phyloP scores from a whole-genome alignment of 37 sponge, comb jelly and placozoan genomes.

The Oopsacas minuta region DNA sequence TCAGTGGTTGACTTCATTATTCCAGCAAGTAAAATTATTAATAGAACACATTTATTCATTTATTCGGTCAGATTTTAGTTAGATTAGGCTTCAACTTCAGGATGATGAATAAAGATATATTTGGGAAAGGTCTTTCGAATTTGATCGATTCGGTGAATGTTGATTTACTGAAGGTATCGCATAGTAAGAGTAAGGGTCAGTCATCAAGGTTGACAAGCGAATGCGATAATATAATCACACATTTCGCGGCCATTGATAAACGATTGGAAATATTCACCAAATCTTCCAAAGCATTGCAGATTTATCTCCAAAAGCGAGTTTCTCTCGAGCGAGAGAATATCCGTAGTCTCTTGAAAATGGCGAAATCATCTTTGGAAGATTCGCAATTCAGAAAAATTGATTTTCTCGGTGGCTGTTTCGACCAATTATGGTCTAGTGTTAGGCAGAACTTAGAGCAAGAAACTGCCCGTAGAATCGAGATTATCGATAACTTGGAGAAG shows the following conservation, averaged over 20 bases:
- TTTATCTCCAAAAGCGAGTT: background rate
- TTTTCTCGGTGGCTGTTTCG: background rate
- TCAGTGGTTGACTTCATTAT: no score
- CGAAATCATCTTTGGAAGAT: background rate
- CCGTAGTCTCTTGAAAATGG: background rate
- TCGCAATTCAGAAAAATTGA: background rate
- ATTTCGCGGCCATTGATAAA: constrained; percentile 11
- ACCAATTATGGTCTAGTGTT: background rate
- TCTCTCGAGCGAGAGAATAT: background rate
- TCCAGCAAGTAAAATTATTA: no score
- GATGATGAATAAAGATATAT: background rate
- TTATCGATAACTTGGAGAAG: background rate
- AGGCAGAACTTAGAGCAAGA: background rate
- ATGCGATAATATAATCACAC: background rate
- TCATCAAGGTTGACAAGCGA: background rate
- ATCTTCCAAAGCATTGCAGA: background rate
- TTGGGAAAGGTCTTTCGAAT: background rate
- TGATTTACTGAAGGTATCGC: background rate
- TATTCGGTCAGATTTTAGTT: no score
- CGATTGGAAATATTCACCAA: background rate
- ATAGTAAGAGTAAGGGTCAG: background rate
- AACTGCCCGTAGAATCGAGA: background rate
- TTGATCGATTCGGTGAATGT: background rate
- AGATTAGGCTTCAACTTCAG: background rate
- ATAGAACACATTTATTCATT: no score